Base-by-base conservation (phyloP, 2,113 vertebrate genomes). In the Indicator maculatus region DNA sequence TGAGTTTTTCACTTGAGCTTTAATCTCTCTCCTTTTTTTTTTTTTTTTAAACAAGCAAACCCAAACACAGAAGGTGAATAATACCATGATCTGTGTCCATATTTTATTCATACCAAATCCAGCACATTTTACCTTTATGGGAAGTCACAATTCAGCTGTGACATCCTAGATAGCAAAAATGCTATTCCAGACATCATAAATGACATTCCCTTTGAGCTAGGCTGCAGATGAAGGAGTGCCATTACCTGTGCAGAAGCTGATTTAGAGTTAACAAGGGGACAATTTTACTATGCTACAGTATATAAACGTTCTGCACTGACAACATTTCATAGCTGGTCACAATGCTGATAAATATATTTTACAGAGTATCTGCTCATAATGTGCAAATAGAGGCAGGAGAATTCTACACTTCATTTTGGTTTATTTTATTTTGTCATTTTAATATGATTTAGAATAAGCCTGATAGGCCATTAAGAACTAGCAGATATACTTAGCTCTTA, bases 371-470 rank as follows among this genome's bases (percentile, higher is more conserved):
- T 88, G 30, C 45, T 67, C 67, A 36, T 80, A 76, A 85, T 83
- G 56, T 71, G 59, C 55, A 88, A 55, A 86, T 38, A 80, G 72
- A 94, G 56, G 69, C 56, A 60, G 56, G 39, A 90, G n/a, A 87
- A 75, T 89, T 88, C 28, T 90, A 41, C 5, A 6, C 38, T 85
- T 81, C 58, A 30, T 70, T 94, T 95, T 86, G n/a, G 16, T 73
- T 91, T 93, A 59, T 77, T 95, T 95, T 86, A 90, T 85, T 89
- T 92, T 89, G 78, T 83, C 80, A n/a, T 78, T 79, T 86, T 90
- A 93, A 86, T 75, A 67, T 66, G 73, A 86, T 61, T 92, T 91
- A 91, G 56, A 83, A 39, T 76, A 90, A 93, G 39, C 44, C 41
- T 52, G 89, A 41, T 83, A 88, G 65, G 24, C 78, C 38, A 73